Evolutionary conservation across 2,888 invertebrate genomes (phyloP).

Genomic region (Patella pellucida): DNA sequence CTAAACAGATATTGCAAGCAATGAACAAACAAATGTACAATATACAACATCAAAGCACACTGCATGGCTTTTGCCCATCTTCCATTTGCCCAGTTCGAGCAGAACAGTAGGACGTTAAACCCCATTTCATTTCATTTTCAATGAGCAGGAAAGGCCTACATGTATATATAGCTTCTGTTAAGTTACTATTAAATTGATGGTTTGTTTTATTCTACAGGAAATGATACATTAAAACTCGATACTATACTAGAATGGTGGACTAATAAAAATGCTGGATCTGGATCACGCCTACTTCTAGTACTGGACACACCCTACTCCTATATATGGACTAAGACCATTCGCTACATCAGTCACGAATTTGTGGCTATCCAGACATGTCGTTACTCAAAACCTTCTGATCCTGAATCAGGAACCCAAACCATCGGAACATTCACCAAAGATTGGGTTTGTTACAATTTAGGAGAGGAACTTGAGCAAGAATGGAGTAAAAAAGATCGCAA

Average conservation of each 20-base stretch:
- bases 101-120: background rate
- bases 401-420: conserved; percentile 44
- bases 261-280: conserved; percentile 49
- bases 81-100: background rate
- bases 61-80: too few relatives aligned
- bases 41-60: too few relatives aligned
- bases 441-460: conserved; percentile 63
- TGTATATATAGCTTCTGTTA: background rate
- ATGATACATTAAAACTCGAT: conserved; percentile 55
- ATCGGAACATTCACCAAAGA: conserved; percentile 66
- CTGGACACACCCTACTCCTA: conserved; percentile 64
- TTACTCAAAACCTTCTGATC: conserved; percentile 41
- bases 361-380: conserved; percentile 67
- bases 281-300: conserved; percentile 65
- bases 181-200: background rate
- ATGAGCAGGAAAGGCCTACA: too few relatives aligned
- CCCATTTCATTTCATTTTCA: too few relatives aligned
- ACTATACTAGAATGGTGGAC: conserved; percentile 66
- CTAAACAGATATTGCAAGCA: too few relatives aligned
- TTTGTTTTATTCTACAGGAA: conserved; percentile 43
- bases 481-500: conserved; percentile 56
- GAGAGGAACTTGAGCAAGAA: conserved; percentile 45
- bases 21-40: too few relatives aligned
- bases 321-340: conserved; percentile 61
- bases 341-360: conserved; percentile 43